Evolutionary conservation across 2,888 invertebrate genomes (phyloP).

Genomic region (Dilophus febrilis): DNA sequence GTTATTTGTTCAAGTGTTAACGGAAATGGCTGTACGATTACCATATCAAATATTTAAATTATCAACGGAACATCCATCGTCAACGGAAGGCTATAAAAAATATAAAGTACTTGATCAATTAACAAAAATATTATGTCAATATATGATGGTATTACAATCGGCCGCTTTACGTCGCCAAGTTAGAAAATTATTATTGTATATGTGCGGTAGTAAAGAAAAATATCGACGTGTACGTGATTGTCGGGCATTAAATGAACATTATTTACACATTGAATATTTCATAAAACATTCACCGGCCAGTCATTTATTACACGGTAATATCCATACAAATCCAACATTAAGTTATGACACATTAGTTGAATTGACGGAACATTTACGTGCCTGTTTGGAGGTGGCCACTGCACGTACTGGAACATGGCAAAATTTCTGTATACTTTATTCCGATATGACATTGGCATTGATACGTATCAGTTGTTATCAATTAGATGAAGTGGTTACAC

Average conservation of each 20-base stretch:
- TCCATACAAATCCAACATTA: slow-evolving; percentile 31
- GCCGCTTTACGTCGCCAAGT: slow-evolving; percentile 68
- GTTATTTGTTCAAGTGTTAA: slow-evolving; percentile 82
- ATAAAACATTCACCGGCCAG: slow-evolving; percentile 14
- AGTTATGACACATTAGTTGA: slow-evolving; percentile 85
- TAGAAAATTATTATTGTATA: slow-evolving; percentile 74
- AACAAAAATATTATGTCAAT: slow-evolving; percentile 66
- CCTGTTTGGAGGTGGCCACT: slow-evolving; percentile 82
- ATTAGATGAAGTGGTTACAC: slow-evolving; percentile 80
- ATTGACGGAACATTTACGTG: slow-evolving; percentile 85
- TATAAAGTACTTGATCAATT: slow-evolving; percentile 51
- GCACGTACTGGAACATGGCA: slow-evolving; percentile 93
- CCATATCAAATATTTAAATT: slow-evolving; percentile 67
- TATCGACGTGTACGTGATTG: slow-evolving; percentile 88
- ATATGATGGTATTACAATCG: slow-evolving; percentile 90
- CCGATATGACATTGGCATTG: slow-evolving; percentile 60
- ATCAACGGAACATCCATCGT: slow-evolving; percentile 26
- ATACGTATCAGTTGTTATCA: slow-evolving; percentile 63
- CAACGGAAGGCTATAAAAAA: slow-evolving; percentile 22
- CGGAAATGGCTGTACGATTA: slow-evolving; percentile 83
- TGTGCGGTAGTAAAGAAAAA: slow-evolving; percentile 90
- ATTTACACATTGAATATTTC: slow-evolving; percentile 44
- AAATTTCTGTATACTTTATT: slow-evolving; percentile 59
- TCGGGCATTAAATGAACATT: slow-evolving; percentile 79
- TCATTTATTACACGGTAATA: slow-evolving; percentile 18